These are phyloP conservation scores for Drosophila merina DNA, from an alignment of 2,888 invertebrate genomes.

Conservation along the genomic window DNA sequence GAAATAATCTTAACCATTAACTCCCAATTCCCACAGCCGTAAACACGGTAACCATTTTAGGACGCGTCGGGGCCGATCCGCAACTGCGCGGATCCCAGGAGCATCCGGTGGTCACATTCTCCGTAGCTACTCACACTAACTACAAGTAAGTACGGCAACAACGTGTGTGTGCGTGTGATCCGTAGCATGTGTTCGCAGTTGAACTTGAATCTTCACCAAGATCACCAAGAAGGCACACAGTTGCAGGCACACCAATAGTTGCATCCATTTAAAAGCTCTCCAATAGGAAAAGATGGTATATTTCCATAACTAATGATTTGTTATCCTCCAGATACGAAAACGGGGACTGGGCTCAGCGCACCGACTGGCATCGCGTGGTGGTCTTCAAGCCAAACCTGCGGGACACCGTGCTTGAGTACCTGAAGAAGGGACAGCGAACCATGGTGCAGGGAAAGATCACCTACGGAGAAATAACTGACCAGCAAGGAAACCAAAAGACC, in stretches of 20 bases:
- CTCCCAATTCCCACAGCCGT: conserved; percentile 86
- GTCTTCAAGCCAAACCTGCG: conserved; percentile 93
- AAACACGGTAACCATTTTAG: conserved; percentile 93
- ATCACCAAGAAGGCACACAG: conserved; percentile 20
- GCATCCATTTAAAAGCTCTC: too few species aligned
- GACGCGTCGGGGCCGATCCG: conserved; percentile 95
- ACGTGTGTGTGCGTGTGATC: conserved; percentile 7
- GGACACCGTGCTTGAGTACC: conserved; percentile 90
- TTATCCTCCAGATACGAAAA: conserved; percentile 85
- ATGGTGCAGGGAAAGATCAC: conserved; percentile 92
- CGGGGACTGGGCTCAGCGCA: conserved; percentile 92
- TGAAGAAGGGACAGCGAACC: conserved; percentile 94
- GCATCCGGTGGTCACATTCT: conserved; percentile 94
- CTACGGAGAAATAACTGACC: conserved; percentile 93
- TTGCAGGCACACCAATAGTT: not conserved
- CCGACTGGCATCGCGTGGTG: conserved; percentile 96
- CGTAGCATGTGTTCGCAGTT: conserved; percentile 8
- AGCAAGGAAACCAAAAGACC: conserved; percentile 88
- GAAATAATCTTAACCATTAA: not conserved
- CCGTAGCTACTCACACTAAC: conserved; percentile 94
- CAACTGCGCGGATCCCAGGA: conserved; percentile 92
- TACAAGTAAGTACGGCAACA: conserved; percentile 86
- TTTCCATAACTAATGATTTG: too few species aligned
- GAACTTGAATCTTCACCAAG: conserved; percentile 4
- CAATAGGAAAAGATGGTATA: too few species aligned